Evolutionary conservation across 2,888 invertebrate genomes (phyloP), one percentile per base, ranked within the genome.

Genomic region (Cheilosia vulpina): DNA sequence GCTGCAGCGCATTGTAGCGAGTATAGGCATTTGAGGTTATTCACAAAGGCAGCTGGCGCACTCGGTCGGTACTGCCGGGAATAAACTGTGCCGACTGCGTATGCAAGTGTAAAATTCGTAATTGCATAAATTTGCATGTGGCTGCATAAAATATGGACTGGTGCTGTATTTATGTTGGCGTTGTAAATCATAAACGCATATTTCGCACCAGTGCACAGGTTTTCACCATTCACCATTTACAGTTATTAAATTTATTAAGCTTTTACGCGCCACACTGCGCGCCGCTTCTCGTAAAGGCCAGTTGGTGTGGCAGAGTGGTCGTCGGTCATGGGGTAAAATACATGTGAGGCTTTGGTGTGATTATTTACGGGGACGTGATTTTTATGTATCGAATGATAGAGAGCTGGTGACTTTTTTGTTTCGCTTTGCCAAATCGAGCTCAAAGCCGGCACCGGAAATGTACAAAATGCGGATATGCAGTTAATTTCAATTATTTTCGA

Each of bases 51-150:
- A 77, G 72, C 76, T 73, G 85, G 62, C 81, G 47, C 69, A 38
- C 38, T 38, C 38, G 38, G 38, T 76, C 58, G 72, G 60, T 43
- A 52, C 34, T 78, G 11, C 45, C 68, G 47, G 65, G 68, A 80
- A 69, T 69, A 45, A 63, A 81, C 63, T 66, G n/a, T 65, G 62
- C 68, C 65, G 58, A 72, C 63, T 81, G 65, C 69, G 60, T 72
- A 77, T 72, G 80, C 58, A 66, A 89, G 89, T 89, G 90, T 91
- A 89, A 91, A 92, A 92, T 90, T 91, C 90, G 90, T 91, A 92
- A 92, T 91, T 92, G 90, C 91, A 92, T 91, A 92, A 92, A 91
- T 92, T 92, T 90, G 89, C 90, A 90, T 92, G 91, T 90, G 91
- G 91, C 90, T 89, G 91, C 89, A 89, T 90, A 91, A 90, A 89